Conservation (phyloP, 2,888 invertebrate species). For the Halictus ligatus region DNA sequence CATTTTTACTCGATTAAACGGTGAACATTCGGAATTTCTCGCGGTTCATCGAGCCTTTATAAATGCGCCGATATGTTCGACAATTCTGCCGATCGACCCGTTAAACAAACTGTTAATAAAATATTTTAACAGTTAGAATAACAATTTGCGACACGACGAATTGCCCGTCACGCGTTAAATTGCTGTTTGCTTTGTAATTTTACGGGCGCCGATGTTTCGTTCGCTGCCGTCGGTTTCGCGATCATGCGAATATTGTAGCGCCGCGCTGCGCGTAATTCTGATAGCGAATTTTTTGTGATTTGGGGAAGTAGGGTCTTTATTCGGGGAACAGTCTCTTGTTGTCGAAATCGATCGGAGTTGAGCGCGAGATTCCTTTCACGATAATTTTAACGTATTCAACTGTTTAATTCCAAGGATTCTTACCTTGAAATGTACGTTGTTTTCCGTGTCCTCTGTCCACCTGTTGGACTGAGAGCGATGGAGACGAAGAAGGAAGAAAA, state of each 20-base stretch:
- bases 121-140: not conserved
- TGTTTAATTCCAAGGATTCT: no score
- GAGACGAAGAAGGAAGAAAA: no score
- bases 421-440: no score
- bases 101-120: constrained; percentile 17
- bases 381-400: no score
- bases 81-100: constrained; percentile 1
- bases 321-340: not conserved
- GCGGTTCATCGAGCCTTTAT: constrained; percentile 1
- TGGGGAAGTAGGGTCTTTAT: not conserved
- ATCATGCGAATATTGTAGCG: not conserved
- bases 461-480: no score
- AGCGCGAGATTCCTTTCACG: no score
- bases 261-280: not conserved
- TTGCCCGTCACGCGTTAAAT: not conserved
- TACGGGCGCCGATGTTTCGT: not conserved
- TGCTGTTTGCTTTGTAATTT: not conserved
- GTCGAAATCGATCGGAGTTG: not conserved
- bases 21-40: not conserved
- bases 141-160: not conserved
- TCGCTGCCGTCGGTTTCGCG: not conserved
- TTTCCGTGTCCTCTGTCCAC: no score
- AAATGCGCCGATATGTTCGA: not conserved
- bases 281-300: not conserved
- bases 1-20: constrained; percentile 20